Evolutionary conservation across 2,888 invertebrate species (phyloP).

Genomic region (Dione juno): DNA sequence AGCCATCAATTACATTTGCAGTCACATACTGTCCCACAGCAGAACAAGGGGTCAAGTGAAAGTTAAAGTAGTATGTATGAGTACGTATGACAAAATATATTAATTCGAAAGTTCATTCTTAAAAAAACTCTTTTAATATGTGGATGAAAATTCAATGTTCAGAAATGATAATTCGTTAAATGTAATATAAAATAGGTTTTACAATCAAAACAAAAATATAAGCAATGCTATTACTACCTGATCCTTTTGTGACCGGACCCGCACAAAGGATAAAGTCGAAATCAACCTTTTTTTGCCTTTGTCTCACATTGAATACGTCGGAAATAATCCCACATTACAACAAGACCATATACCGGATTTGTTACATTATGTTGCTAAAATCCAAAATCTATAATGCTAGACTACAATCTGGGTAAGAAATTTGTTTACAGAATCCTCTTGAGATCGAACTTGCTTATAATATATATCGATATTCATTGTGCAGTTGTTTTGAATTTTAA

Average conservation of each 20-base stretch:
- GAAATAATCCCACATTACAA: constrained; percentile 32
- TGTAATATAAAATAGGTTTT: constrained; percentile 9
- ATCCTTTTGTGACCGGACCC: constrained; percentile 28
- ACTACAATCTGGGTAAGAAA: constrained; percentile 70
- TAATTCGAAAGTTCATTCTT: no score
- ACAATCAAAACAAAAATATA: constrained; percentile 20
- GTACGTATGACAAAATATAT: no score
- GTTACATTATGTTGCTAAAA: constrained; percentile 64
- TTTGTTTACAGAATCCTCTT: constrained; percentile 64
- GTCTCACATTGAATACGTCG: constrained; percentile 31
- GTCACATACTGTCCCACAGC: no score
- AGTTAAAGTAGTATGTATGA: background rate
- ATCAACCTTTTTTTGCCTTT: constrained; percentile 31
- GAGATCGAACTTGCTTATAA: constrained; percentile 44
- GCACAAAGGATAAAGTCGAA: constrained; percentile 25
- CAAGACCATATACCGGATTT: constrained; percentile 55
- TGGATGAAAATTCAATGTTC: background rate
- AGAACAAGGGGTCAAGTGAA: no score
- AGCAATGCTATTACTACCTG: constrained; percentile 23
- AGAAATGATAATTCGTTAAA: background rate
- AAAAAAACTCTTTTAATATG: no score
- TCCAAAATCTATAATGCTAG: constrained; percentile 78
- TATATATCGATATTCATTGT: constrained; percentile 49
- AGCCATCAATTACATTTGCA: no score
- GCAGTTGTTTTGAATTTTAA: background rate